phyloP scores from a whole-genome alignment of 2,797 vertebrate species.

The Enteromius unitaeniatus region DNA sequence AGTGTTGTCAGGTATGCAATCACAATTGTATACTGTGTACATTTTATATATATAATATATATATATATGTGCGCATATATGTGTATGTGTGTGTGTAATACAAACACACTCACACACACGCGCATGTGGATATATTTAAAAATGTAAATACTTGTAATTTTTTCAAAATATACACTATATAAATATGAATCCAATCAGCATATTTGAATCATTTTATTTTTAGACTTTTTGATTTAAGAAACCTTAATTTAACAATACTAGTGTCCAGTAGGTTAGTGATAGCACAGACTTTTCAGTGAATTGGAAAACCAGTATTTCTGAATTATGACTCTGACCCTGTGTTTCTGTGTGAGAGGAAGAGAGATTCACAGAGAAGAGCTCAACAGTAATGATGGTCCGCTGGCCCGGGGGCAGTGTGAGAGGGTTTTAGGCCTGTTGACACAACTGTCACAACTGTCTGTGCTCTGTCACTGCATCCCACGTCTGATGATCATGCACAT shows the following conservation, averaged over 20 bases:
- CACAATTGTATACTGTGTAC: too few species aligned
- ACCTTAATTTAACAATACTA: not conserved
- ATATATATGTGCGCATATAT: too few species aligned
- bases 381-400: slow-evolving; percentile 25
- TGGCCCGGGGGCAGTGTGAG: slow-evolving; percentile 34
- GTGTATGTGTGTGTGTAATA: too few species aligned
- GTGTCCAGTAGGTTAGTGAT: slow-evolving; percentile 7
- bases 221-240: not conserved
- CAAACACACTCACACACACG: too few species aligned
- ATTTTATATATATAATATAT: too few species aligned
- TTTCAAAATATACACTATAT: too few species aligned
- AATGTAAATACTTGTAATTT: too few species aligned
- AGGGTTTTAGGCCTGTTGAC: slow-evolving; percentile 33
- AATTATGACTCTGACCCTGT: not conserved
- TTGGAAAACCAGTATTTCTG: not conserved
- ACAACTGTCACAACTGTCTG: slow-evolving; percentile 12
- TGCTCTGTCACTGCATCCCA: slow-evolving; percentile 18
- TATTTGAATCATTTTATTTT: not conserved
- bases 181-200: not conserved
- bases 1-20: too few species aligned
- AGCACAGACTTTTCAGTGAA: not conserved
- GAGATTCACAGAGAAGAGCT: slow-evolving; percentile 15
- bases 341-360: slow-evolving; percentile 4
- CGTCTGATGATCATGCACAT: slow-evolving; percentile 9
- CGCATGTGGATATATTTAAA: too few species aligned